A percentile compares a stretch with the other conserved stretches of the same genome.
phyloP scores from a whole-genome alignment of 2,113 vertebrate species.

The Paratilapia polleni region DNA sequence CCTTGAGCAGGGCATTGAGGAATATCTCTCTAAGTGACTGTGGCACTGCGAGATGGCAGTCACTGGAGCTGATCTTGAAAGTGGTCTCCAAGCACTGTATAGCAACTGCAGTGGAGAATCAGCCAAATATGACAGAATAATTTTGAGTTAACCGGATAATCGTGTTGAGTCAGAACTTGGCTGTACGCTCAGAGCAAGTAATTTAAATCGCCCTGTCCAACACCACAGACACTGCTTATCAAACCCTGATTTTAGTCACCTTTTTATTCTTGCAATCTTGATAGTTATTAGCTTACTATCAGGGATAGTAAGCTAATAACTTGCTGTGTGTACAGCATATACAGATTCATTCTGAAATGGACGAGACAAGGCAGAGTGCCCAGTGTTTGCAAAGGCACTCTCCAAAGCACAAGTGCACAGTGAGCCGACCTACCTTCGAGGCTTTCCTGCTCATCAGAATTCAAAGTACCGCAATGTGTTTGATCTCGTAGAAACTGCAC shows the following conservation, averaged over 20 bases:
- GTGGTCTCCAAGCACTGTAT: conserved; percentile 98
- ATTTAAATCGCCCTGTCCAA: not conserved
- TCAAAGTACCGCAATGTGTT: conserved; percentile 89
- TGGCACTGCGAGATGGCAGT: conserved; percentile 89
- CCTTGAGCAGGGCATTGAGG: conserved; percentile 90
- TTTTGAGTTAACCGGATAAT: not conserved
- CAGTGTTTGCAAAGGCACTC: not conserved
- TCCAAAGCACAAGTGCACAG: not conserved
- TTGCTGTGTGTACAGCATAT: not conserved
- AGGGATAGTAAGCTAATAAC: not conserved
- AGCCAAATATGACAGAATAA: not conserved
- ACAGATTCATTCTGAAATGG: not conserved
- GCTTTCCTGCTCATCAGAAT: conserved; percentile 96
- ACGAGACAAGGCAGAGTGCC: not conserved
- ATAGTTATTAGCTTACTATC: not conserved
- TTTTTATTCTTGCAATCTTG: not conserved
- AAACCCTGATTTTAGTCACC: not conserved
- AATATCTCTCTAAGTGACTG: conserved; percentile 93
- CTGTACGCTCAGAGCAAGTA: not conserved
- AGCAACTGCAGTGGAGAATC: conserved; percentile 82
- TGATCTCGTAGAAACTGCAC: conserved; percentile 97
- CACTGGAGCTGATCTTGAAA: conserved; percentile 92
- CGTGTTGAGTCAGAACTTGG: conserved; percentile 30
- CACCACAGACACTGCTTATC: not conserved
- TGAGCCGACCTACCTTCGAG: conserved; percentile 87